Conservation (phyloP, 2,888 invertebrate species). For the Callyntrura guangdongensis region DNA sequence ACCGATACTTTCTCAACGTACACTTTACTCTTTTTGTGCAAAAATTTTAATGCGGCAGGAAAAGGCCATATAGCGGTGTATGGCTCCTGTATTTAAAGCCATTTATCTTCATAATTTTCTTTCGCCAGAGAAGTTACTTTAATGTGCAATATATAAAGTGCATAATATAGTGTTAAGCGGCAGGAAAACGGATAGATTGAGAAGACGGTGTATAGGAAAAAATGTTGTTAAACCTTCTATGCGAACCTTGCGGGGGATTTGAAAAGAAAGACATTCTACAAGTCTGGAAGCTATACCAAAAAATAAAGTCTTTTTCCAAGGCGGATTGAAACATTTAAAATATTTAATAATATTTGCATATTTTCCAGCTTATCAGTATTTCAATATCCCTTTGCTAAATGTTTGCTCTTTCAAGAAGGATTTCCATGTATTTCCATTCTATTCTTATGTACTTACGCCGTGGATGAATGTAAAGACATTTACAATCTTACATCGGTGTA, state of each 20-base stretch:
- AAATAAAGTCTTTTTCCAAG: background rate
- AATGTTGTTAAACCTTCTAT: background rate
- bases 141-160: background rate
- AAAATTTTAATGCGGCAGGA: no score
- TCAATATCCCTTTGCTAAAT: conserved; percentile 18
- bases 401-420: conserved; percentile 3
- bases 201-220: background rate
- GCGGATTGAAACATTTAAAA: conserved; percentile 19
- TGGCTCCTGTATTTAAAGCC: background rate
- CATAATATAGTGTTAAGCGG: background rate
- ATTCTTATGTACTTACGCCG: no score
- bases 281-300: background rate
- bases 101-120: conserved; percentile 28
- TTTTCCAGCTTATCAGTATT: conserved; percentile 40
- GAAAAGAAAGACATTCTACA: background rate
- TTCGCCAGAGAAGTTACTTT: background rate
- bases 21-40: background rate
- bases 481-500: background rate
- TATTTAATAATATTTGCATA: conserved; percentile 45
- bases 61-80: background rate
- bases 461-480: background rate
- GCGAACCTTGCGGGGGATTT: background rate
- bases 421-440: background rate
- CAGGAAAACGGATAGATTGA: background rate
- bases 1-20: background rate